Evolutionary conservation across 2,888 invertebrate genomes (phyloP).

Genomic region (Lasioglossum morio): DNA sequence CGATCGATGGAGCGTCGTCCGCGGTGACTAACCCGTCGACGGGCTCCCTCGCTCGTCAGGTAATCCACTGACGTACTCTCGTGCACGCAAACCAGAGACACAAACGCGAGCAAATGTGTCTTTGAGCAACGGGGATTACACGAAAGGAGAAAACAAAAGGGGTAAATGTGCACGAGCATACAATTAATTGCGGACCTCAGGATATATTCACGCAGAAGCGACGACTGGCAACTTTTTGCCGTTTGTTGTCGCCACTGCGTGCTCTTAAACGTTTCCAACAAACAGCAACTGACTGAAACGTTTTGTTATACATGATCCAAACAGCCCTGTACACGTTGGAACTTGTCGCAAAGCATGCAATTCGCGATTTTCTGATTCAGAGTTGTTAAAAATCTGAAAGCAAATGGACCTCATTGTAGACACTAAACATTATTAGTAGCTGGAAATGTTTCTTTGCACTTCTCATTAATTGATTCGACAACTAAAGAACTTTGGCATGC

Average conservation of each 20-base stretch:
- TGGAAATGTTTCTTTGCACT: no score
- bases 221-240: not conserved
- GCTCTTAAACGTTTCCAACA: not conserved
- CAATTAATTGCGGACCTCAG: not conserved
- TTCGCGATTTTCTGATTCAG: not conserved
- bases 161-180: not conserved
- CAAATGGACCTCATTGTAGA: not conserved
- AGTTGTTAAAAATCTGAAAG: not conserved
- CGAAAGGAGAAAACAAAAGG: not conserved
- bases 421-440: not conserved
- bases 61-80: slow-evolving; percentile 25
- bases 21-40: slow-evolving; percentile 83
- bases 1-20: slow-evolving; percentile 83
- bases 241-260: not conserved
- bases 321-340: no score
- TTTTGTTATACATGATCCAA: not conserved
- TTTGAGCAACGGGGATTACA: not conserved
- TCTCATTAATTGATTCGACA: not conserved
- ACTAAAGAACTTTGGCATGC: not conserved
- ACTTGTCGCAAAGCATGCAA: not conserved
- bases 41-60: slow-evolving; percentile 39
- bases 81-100: not conserved
- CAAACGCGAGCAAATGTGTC: not conserved
- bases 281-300: not conserved
- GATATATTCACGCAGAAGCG: not conserved